Base-by-base conservation (phyloP, 1,140 invertebrate genomes). In the Heterodera carotae region DNA sequence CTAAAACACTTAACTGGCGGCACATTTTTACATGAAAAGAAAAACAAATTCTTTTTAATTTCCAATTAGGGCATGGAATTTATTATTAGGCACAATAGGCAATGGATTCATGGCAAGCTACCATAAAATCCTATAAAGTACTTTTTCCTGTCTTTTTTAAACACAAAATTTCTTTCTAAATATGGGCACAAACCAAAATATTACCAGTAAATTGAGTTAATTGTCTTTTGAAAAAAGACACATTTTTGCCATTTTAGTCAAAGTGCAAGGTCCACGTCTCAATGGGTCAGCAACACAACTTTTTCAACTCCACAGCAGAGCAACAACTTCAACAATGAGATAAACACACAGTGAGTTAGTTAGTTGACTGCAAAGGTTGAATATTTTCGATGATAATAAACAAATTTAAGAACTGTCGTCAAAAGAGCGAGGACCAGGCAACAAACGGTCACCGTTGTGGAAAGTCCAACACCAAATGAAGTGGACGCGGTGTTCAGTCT, bases 381-480 rank as follows among this genome's bases (percentile, higher is more conserved):
- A 66, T 29, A 2, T 22, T 1, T 77, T 12, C 7, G 25, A 81
- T n/a, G n/a, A n/a, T n/a, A n/a, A n/a, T n/a, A n/a, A n/a, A n/a
- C n/a, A n/a, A n/a, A n/a, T 80, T 78, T 71, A 2, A 78, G 76
- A 56, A 78, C 76, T 18, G 78, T 78, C 18, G 56, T 76, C 22
- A 64, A 68, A 34, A 81, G 76, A 22, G 2, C 79, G 27, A 75
- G 76, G 25, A 78, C 48, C 18, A 36, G 76, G 10, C 76, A 78
- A 33, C 76, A 78, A 31, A 78, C 76, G 18, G 67, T 78, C 48
- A 78, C 76, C 18, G n/a, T n/a, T n/a, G 56, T 78, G 27, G 76
- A 81, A 81, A 81, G 48, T n/a, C n/a, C 34, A 77, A 81, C 33
- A 71, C 25, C 76, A 27, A 79, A 78, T 15, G 76, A 78, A 67